Conservation (phyloP, 2,888 invertebrate species). For the Caenorhabditis auriculariae region DNA sequence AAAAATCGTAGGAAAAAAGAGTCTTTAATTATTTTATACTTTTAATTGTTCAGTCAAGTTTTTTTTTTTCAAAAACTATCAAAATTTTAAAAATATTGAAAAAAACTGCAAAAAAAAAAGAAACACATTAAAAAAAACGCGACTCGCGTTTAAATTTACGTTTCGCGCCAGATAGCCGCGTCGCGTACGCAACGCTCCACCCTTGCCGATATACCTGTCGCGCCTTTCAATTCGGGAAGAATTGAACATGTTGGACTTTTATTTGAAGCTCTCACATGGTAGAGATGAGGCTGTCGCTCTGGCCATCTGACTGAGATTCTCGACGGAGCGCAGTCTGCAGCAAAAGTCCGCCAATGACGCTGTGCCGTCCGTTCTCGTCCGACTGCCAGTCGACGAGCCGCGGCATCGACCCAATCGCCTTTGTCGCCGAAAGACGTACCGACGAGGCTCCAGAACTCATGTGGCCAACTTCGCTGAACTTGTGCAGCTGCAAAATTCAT, state of each 20-base stretch:
- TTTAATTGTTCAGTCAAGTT: neutral
- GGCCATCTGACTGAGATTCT: slow-evolving; percentile 26
- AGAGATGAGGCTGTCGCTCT: slow-evolving; percentile 42
- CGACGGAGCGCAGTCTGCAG: neutral
- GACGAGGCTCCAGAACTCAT: slow-evolving; percentile 27
- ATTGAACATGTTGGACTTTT: too few species aligned
- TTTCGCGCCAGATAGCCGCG: too few species aligned
- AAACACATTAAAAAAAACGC: slow-evolving; percentile 1
- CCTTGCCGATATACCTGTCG: too few species aligned
- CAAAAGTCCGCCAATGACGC: neutral
- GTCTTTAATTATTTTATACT: neutral
- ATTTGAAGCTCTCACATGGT: slow-evolving; percentile 34
- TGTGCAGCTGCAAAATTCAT: slow-evolving; percentile 15
- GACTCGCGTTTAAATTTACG: too few species aligned
- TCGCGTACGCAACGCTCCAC: too few species aligned
- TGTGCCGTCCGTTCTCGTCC: slow-evolving; percentile 7
- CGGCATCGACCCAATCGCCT: slow-evolving; percentile 42
- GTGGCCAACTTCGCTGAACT: slow-evolving; percentile 25
- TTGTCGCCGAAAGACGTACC: slow-evolving; percentile 37
- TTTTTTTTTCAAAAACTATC: neutral
- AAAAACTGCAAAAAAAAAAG: neutral
- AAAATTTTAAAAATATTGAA: neutral
- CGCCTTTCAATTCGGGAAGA: too few species aligned
- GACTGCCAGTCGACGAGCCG: slow-evolving; percentile 36
- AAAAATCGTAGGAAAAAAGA: too few species aligned